These are phyloP conservation scores for Tubulanus polymorphus DNA, from an alignment of 2,888 invertebrate genomes.

Conservation along the genomic window DNA sequence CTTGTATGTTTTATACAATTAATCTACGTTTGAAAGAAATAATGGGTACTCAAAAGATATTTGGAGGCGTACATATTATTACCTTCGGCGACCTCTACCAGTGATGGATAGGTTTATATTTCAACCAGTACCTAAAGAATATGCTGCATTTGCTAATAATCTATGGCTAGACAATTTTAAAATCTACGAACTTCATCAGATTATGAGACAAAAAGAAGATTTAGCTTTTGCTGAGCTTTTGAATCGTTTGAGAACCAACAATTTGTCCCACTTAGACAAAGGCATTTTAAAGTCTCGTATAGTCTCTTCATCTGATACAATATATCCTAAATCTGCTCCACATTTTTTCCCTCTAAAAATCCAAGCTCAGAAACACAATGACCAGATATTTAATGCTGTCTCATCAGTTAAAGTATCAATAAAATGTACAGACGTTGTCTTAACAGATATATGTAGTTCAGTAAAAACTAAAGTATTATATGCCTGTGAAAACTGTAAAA, in stretches of 20 bases:
- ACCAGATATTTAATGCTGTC: no score
- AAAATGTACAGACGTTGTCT: no score
- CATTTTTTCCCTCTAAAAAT: no score
- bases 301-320: no score
- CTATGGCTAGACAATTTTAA: no score
- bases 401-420: no score
- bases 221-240: constrained; percentile 22
- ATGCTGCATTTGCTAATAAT: no score
- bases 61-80: constrained; percentile 23
- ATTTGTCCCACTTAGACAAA: constrained; percentile 20
- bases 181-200: constrained; percentile 20
- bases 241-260: constrained; percentile 21
- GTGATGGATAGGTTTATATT: constrained; percentile 20
- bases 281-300: constrained; percentile 14
- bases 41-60: constrained; percentile 12
- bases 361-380: no score
- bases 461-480: no score
- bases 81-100: constrained; percentile 22
- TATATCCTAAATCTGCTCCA: no score
- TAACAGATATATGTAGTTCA: constrained; percentile 9
- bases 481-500: no score
- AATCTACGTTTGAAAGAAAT: constrained; percentile 22
- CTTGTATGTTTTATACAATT: constrained; percentile 20
- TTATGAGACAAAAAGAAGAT: constrained; percentile 24
- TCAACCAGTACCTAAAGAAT: no score